Conservation (phyloP, 2,888 invertebrate genomes). For the Eueremaeus valkanovi region DNA sequence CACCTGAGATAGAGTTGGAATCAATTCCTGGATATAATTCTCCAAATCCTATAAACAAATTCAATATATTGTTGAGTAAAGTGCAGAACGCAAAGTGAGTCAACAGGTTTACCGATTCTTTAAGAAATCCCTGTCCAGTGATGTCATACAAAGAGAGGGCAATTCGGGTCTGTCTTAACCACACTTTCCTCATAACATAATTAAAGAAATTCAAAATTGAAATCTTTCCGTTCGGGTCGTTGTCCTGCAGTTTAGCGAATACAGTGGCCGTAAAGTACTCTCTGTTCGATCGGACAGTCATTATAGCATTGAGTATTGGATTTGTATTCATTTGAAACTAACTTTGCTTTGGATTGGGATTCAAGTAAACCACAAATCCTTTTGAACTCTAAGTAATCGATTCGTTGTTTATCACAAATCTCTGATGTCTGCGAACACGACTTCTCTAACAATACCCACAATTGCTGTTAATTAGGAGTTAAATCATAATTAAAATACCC, state of each 20-base stretch:
- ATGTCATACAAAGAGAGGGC: conserved; percentile 89
- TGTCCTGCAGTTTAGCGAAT: conserved; percentile 74
- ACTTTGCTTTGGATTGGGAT: conserved; percentile 41
- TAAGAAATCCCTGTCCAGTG: conserved; percentile 81
- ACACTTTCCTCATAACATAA: conserved; percentile 90
- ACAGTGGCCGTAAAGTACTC: conserved; percentile 75
- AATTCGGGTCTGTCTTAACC: conserved; percentile 90
- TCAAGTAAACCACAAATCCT: conserved; percentile 29
- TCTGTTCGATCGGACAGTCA: background rate
- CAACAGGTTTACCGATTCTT: conserved; percentile 65
- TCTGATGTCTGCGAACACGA: conserved; percentile 9
- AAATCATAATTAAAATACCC: background rate
- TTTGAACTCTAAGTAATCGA: conserved; percentile 41
- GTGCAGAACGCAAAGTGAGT: background rate
- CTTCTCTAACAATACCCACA: conserved; percentile 41
- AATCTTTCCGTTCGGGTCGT: conserved; percentile 78
- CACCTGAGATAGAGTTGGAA: conserved; percentile 79
- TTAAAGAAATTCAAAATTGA: conserved; percentile 86
- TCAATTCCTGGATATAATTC: conserved; percentile 86
- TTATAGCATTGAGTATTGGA: background rate
- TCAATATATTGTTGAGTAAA: background rate
- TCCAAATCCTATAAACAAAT: conserved; percentile 69
- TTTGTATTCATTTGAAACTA: background rate
- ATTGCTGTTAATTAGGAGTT: conserved; percentile 27
- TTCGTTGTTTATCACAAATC: conserved; percentile 22